Evolutionary conservation across 2,113 vertebrate genomes (phyloP), one percentile per base, ranked within the genome.

Genomic region (Larimichthys polyactis): DNA sequence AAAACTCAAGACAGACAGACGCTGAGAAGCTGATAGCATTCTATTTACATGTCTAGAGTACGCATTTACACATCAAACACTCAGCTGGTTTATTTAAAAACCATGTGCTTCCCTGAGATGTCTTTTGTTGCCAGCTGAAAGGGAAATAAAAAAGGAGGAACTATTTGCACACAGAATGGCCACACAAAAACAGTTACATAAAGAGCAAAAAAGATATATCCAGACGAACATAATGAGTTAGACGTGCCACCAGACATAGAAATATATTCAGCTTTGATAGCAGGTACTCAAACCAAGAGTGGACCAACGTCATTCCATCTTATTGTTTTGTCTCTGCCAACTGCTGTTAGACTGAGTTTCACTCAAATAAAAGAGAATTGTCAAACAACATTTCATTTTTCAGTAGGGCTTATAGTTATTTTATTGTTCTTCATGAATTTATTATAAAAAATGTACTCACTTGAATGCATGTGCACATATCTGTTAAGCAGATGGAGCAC

Each of bases 51-150:
- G 88, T 82, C 79, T 90, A 76, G 81, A 91, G 93, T 85, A 66
- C 75, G 82, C 54, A 92, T 94, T 94, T 93, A 87, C 92, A 92
- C 92, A 93, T 93, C 91, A 94, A 94, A 92, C 79, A 68, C 44
- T 66, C 36, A 14, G 64, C 65, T 7, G 43, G 64, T 90, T 91
- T 86, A 84, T 89, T 89, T 85, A 83, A 90, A 83, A 87, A 51
- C 27, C 46, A 27, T 48, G 20, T 32, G 71, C 67, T 91, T 75
- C 75, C 75, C 59, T 74, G 46, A 86, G 51, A 79, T 73, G 72
- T 57, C 49, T 83, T 58, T 58, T 74, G 66, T 75, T 73, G 65
- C 67, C 69, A 70, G 43, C 16, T 75, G 58, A 83, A 75, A 78
- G 43, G 43, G 11, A 75, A 83, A 83, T 71, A 69, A 86, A 75